Percentiles rank a stretch among this genome's conserved stretches.
Conservation (phyloP, 2,113 vertebrate genomes). For the Puffinus mauretanicus region DNA sequence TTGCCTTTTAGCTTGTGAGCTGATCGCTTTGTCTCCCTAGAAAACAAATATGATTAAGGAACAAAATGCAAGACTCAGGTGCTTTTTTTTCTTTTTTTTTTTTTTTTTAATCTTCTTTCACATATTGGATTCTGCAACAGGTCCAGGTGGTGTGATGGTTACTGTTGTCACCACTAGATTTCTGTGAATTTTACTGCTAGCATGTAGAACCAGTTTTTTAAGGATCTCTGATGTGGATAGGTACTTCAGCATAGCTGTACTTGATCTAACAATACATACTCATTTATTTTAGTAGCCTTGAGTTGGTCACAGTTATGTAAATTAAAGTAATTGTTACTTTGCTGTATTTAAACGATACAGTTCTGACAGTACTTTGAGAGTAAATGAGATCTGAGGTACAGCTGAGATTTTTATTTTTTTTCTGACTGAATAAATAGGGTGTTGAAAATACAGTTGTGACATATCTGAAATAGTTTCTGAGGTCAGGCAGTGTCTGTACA, state of each 20-base stretch:
- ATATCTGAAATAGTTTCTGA: neutral
- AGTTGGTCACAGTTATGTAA: neutral
- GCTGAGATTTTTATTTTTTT: neutral
- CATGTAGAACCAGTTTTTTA: slow-evolving; percentile 19
- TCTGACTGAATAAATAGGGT: neutral
- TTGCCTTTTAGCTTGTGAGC: neutral
- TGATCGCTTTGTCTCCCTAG: neutral
- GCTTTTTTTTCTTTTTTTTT: neutral
- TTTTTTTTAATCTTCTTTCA: neutral
- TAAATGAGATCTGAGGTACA: neutral
- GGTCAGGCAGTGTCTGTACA: too few relatives aligned
- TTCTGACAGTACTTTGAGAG: neutral
- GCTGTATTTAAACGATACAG: neutral
- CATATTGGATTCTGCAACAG: neutral
- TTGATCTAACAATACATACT: neutral
- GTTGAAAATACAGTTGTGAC: neutral
- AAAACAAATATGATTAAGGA: neutral
- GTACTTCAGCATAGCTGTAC: neutral
- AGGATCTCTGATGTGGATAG: neutral
- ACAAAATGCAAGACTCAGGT: neutral
- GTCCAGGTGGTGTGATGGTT: neutral
- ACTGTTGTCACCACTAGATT: neutral
- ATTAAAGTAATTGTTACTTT: neutral
- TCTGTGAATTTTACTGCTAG: slow-evolving; percentile 11
- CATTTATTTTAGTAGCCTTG: neutral